A percentile compares a stretch with the other conserved stretches of the same genome.
These are phyloP conservation scores for Phortica okadai DNA, from an alignment of 2,888 invertebrate species.

Conservation along the genomic window DNA sequence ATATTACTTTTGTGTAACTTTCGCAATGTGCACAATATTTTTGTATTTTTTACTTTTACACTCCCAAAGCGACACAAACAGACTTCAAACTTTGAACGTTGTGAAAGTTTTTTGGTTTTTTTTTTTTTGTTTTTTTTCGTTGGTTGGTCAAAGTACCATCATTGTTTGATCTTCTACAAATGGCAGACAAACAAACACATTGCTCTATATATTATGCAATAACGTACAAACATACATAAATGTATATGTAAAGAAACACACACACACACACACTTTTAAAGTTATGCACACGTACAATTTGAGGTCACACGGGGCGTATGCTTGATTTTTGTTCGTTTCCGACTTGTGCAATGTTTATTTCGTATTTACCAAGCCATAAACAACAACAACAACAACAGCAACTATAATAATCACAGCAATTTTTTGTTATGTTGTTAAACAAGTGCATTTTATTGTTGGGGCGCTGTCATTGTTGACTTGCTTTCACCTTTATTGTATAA, in stretches of 20 bases:
- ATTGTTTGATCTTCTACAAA: slow-evolving; percentile 13
- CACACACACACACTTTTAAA: slow-evolving; percentile 43
- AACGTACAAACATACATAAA: background rate
- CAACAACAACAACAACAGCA: slow-evolving; percentile 6
- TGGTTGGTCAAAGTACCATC: slow-evolving; percentile 12
- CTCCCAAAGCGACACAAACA: slow-evolving; percentile 57
- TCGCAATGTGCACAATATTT: background rate
- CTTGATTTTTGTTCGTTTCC: slow-evolving; percentile 47
- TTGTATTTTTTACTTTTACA: slow-evolving; percentile 10
- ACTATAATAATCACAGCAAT: slow-evolving; percentile 2
- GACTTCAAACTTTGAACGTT: slow-evolving; percentile 53
- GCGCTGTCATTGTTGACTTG: background rate
- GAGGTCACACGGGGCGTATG: slow-evolving; percentile 62
- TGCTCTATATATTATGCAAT: background rate
- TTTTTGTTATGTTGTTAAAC: background rate
- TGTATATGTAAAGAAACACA: background rate
- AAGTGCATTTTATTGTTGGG: background rate
- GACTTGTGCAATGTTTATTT: slow-evolving; percentile 56
- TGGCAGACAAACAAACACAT: slow-evolving; percentile 4
- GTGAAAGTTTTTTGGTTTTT: background rate
- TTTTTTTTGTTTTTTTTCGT: background rate
- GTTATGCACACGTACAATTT: slow-evolving; percentile 24
- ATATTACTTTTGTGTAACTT: background rate
- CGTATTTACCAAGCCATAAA: slow-evolving; percentile 47
- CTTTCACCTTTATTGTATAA: background rate